Base-by-base conservation (phyloP, 2,888 invertebrate species). In the Microplitis manilae region DNA sequence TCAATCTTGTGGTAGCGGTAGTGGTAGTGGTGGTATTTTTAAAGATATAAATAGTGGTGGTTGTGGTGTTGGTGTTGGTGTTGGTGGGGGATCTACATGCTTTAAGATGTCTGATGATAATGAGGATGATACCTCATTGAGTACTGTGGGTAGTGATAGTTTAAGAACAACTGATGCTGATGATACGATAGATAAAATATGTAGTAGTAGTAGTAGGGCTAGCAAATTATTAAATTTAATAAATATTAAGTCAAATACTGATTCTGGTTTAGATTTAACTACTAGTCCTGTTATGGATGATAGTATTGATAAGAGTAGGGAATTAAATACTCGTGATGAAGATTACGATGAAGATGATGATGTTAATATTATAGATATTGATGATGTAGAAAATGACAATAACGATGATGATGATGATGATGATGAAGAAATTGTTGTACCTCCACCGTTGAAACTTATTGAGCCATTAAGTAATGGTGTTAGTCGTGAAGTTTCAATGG, bases 401-500 rank as follows among this genome's bases (percentile, higher is more conserved):
- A 77, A 83, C 17, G 83, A 86, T 64, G 85, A 87, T 83, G 89
- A 90, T 77, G 86, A 88, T 50, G 92, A 95, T 85, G 94, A 95
- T 83, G 95, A 95, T 82, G 96, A 96, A 87, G 96, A 96, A 85
- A 95, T 95, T 82, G 91, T 94, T 84, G 95, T 95, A 77, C 96
- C 96, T n/a, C 96, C 96, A 7, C 95, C 96, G 39, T 88, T 96
- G 80, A 95, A 95, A 7, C 90, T 96, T 59, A 94, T 96, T 79
- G 95, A 95, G 88, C 95, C 95, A 1, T 90, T 96, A 41, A 95
- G 94, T 85, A 89, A 89, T 69, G 89, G 89, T 0, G 89, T 90
- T 4, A 95, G 95, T 83, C 91, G 95, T 82, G 96, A 96, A 91
- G 95, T 96, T 17, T 96, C 96, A 8, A 93, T 96, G 91, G 96